Conservation (phyloP, 92 coral and sea anemone genomes). For the Palythoa grandis region DNA sequence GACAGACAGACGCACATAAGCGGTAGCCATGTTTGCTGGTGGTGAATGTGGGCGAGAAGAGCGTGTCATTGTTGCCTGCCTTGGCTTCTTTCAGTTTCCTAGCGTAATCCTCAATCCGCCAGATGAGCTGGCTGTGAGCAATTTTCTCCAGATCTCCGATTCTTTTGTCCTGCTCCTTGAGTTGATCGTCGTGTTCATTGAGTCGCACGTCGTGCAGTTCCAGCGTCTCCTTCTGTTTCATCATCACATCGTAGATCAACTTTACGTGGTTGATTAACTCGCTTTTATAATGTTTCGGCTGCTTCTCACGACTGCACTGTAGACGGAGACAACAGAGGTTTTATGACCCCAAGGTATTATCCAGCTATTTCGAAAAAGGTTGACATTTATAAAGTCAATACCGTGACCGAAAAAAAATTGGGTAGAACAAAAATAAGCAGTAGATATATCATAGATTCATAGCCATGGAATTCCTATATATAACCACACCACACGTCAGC, state of each 20-base stretch:
- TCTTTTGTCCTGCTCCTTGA: slow-evolving; percentile 67
- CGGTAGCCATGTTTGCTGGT: slow-evolving; percentile 99
- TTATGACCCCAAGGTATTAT: too few relatives aligned
- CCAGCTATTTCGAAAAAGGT: too few relatives aligned
- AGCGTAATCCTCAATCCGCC: slow-evolving; percentile 88
- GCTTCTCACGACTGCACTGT: slow-evolving; percentile 92
- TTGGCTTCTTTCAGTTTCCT: slow-evolving; percentile 92
- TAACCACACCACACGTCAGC: too few relatives aligned
- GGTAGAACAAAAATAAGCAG: too few relatives aligned
- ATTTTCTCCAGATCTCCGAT: slow-evolving; percentile 87
- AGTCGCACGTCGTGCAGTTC: slow-evolving; percentile 53
- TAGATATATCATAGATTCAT: too few relatives aligned
- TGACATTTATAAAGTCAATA: too few relatives aligned
- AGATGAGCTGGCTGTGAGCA: slow-evolving; percentile 90
- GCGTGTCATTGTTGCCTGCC: slow-evolving; percentile 85
- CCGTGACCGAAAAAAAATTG: too few relatives aligned
- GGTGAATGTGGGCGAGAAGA: slow-evolving; percentile 94
- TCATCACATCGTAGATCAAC: slow-evolving; percentile 63
- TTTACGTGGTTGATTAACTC: slow-evolving; percentile 76
- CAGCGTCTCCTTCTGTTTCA: slow-evolving; percentile 59
- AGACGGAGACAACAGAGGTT: neutral
- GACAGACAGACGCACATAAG: slow-evolving; percentile 93
- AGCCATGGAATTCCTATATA: too few relatives aligned
- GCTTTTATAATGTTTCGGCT: slow-evolving; percentile 80
- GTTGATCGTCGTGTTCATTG: slow-evolving; percentile 63